Evolutionary conservation across 2,888 invertebrate genomes (phyloP).

Genomic region (Drymonia ruficornis): DNA sequence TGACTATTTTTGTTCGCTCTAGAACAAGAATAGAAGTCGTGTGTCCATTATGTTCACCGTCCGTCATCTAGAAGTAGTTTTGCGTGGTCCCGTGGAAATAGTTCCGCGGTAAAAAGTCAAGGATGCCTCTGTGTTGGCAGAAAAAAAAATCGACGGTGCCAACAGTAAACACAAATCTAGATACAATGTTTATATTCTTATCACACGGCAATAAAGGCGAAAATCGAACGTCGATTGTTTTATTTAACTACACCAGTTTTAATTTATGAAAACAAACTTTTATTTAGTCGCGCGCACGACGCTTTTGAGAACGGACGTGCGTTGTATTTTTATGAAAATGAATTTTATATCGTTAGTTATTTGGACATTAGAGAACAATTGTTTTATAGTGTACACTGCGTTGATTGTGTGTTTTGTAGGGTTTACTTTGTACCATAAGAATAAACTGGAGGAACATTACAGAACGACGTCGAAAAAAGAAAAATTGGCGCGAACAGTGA

Average conservation of each 20-base stretch:
- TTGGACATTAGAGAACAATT: conserved; percentile 75
- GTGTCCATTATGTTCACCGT: background rate
- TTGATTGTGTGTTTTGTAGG: conserved; percentile 66
- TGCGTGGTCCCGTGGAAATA: background rate
- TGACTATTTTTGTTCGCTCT: background rate
- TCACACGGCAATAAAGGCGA: background rate
- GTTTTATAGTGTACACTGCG: conserved; percentile 70
- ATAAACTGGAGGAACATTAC: conserved; percentile 62
- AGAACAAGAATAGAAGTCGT: background rate
- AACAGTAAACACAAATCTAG: background rate
- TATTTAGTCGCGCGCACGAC: conserved; percentile 35
- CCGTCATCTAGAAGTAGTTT: background rate
- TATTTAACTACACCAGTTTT: background rate
- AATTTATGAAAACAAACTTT: conserved; percentile 3
- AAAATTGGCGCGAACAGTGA: conserved; percentile 54
- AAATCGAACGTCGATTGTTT: background rate
- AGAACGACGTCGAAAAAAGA: conserved; percentile 53
- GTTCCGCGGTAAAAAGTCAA: background rate
- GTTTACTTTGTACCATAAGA: conserved; percentile 72
- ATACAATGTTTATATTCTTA: background rate
- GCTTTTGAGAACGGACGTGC: conserved; percentile 24
- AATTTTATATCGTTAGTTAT: conserved; percentile 70
- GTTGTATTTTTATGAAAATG: conserved; percentile 50
- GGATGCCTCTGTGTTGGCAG: background rate
- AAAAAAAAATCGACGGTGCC: background rate